These are phyloP conservation scores for Porites rus DNA, from an alignment of 92 coral and sea anemone species.

Conservation along the genomic window DNA sequence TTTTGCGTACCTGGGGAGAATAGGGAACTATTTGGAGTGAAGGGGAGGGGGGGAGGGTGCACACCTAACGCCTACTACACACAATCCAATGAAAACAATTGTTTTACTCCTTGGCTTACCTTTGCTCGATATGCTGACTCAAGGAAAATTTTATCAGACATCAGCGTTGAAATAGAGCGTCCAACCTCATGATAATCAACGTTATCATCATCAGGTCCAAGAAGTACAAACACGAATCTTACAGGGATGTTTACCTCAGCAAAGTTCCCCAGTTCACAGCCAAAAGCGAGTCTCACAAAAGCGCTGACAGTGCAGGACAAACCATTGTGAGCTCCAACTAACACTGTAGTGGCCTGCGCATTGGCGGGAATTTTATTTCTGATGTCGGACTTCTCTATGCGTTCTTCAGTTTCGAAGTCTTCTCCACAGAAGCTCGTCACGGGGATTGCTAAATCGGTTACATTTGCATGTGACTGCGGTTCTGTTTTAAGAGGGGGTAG, in stretches of 20 bases:
- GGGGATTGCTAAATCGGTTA: neutral
- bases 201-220: conserved; percentile 80
- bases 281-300: conserved; percentile 86
- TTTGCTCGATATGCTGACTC: conserved; percentile 79
- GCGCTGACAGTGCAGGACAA: conserved; percentile 75
- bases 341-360: conserved; percentile 94
- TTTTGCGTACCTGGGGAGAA: too few species aligned
- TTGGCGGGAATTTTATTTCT: conserved; percentile 74
- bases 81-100: too few species aligned
- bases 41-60: too few species aligned
- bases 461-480: neutral
- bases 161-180: conserved; percentile 89
- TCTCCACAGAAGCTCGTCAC: neutral
- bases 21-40: too few species aligned
- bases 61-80: too few species aligned
- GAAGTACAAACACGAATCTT: conserved; percentile 83
- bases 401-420: neutral
- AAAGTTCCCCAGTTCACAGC: conserved; percentile 88
- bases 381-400: conserved; percentile 54
- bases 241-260: conserved; percentile 95
- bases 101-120: conserved; percentile 60
- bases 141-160: conserved; percentile 92
- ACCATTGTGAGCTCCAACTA: conserved; percentile 82
- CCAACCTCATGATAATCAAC: conserved; percentile 89
- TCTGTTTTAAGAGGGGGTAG: neutral